These are phyloP conservation scores for Atta colombica DNA, from an alignment of 1,140 invertebrate genomes.

Conservation along the genomic window DNA sequence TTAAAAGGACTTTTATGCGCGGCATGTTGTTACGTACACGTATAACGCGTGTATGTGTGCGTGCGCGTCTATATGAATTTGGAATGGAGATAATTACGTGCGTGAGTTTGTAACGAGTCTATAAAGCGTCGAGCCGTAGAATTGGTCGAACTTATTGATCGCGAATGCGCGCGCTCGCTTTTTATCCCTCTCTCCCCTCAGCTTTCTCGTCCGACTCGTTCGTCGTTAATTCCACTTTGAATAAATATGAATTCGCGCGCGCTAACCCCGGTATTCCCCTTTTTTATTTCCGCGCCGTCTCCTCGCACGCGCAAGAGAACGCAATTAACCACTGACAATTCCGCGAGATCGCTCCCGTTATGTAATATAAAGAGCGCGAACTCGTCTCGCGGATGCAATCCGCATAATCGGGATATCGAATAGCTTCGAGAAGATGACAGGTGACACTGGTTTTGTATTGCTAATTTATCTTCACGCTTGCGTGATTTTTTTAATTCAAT, in stretches of 20 bases:
- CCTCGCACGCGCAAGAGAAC: conserved; percentile 33
- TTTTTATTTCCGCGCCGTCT: conserved; percentile 46
- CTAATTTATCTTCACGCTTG: conserved; percentile 37
- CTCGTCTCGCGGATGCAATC: conserved; percentile 14
- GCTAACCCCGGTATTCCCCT: conserved; percentile 35
- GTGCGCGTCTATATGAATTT: conserved; percentile 63
- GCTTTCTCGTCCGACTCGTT: conserved; percentile 28
- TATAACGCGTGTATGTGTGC: not conserved
- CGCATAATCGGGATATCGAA: conserved; percentile 47
- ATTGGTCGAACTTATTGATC: conserved; percentile 79
- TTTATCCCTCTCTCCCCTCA: conserved; percentile 59
- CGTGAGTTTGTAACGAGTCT: conserved; percentile 77
- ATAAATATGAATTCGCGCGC: conserved; percentile 65
- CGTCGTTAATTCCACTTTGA: conserved; percentile 67
- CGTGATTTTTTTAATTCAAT: not conserved
- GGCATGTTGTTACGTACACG: not conserved
- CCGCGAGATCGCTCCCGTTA: conserved; percentile 46
- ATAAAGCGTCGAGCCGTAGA: conserved; percentile 75
- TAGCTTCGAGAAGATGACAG: conserved; percentile 32
- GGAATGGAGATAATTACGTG: conserved; percentile 74
- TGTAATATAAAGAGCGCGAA: conserved; percentile 33
- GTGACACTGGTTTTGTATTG: conserved; percentile 40
- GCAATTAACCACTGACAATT: conserved; percentile 58
- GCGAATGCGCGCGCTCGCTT: conserved; percentile 61
- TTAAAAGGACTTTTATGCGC: conserved; percentile 64